Evolutionary conservation across 2,113 vertebrate genomes (phyloP).

Genomic region (Leptodactylus fuscus): DNA sequence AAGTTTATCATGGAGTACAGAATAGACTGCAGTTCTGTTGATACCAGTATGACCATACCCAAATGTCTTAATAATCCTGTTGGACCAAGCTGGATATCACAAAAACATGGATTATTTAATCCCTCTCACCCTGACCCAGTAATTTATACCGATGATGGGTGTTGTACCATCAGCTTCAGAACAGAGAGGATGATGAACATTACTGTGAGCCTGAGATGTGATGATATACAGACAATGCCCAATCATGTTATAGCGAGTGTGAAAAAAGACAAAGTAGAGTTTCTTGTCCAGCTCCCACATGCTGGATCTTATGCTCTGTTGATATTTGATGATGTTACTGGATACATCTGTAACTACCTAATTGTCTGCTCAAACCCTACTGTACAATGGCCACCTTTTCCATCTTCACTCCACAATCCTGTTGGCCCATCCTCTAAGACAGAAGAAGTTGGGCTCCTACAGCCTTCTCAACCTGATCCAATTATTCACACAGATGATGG

Average conservation of each 20-base stretch:
- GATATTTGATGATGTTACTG: slow-evolving; percentile 52
- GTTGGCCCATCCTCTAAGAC: slow-evolving; percentile 62
- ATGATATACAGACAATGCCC: slow-evolving; percentile 23
- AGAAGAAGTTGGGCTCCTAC: slow-evolving; percentile 56
- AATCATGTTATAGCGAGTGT: slow-evolving; percentile 53
- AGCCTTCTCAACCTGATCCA: slow-evolving; percentile 58
- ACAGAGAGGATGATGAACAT: slow-evolving; percentile 43
- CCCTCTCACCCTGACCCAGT: slow-evolving; percentile 60
- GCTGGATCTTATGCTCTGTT: slow-evolving; percentile 62
- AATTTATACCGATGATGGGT: slow-evolving; percentile 56
- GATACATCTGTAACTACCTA: slow-evolving; percentile 62
- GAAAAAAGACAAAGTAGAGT: slow-evolving; percentile 51
- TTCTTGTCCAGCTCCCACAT: slow-evolving; percentile 61
- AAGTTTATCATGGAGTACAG: slow-evolving; percentile 50
- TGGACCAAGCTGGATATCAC: slow-evolving; percentile 61
- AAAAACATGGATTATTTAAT: slow-evolving; percentile 48
- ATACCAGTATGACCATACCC: slow-evolving; percentile 58
- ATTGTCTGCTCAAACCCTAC: slow-evolving; percentile 61
- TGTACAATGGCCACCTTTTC: slow-evolving; percentile 61
- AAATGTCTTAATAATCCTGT: slow-evolving; percentile 65
- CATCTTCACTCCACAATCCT: slow-evolving; percentile 56
- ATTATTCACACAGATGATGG: slow-evolving; percentile 40
- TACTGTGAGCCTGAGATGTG: slow-evolving; percentile 42
- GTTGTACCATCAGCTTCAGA: slow-evolving; percentile 51
- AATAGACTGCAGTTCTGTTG: slow-evolving; percentile 59